phyloP scores from a whole-genome alignment of 1,140 invertebrate species.

The Cryptotermes secundus region DNA sequence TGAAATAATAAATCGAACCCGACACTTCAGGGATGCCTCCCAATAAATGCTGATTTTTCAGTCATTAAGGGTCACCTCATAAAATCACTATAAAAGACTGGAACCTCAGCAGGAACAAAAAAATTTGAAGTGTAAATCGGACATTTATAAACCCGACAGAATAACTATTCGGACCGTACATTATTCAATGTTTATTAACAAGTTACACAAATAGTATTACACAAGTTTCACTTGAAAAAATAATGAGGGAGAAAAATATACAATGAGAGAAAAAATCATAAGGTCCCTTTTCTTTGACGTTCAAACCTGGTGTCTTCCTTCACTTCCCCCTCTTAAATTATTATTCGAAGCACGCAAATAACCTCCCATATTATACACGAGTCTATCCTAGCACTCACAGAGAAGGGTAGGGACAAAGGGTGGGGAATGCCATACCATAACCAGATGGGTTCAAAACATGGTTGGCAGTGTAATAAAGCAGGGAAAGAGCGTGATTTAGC shows the following conservation, averaged over 20 bases:
- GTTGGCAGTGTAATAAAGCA: conserved; percentile 22
- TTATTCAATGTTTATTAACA: conserved; percentile 37
- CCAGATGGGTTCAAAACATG: conserved; percentile 19
- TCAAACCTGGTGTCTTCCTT: conserved; percentile 18
- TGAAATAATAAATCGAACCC: not conserved
- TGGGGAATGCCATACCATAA: conserved; percentile 24
- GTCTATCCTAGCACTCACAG: conserved; percentile 2
- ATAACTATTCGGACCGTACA: conserved; percentile 20
- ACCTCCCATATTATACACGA: not conserved
- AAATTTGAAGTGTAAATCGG: not conserved
- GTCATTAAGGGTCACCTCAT: too few species aligned
- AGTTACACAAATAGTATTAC: conserved; percentile 37
- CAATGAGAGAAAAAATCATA: conserved; percentile 31
- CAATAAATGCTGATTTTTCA: not conserved
- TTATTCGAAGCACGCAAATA: conserved; percentile 23
- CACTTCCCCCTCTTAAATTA: conserved; percentile 22
- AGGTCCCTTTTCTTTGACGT: not conserved
- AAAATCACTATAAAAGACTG: not conserved
- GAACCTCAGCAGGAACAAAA: not conserved
- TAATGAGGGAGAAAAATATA: conserved; percentile 27
- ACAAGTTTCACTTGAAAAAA: conserved; percentile 33
- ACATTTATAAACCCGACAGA: not conserved
- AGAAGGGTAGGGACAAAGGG: not conserved
- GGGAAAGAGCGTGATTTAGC: conserved; percentile 26
- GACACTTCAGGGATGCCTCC: not conserved